These are phyloP conservation scores for Hystrix cristata DNA, from an alignment of 2,113 vertebrate genomes.

Conservation along the genomic window DNA sequence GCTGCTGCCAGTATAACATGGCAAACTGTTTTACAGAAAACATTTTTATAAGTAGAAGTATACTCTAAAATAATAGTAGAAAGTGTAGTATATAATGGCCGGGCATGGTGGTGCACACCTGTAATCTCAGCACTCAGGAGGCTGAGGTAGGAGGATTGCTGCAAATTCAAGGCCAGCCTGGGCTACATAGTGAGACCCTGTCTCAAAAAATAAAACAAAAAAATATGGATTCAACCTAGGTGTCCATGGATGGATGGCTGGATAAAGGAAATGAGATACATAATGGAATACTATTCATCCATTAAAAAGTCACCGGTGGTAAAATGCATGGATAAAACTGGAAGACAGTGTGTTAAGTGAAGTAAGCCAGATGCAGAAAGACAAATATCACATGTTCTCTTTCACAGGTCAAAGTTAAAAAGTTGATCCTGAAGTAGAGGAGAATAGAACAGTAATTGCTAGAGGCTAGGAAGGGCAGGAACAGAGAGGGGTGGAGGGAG, in stretches of 20 bases:
- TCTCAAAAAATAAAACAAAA: not conserved
- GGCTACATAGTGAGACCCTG: too few species aligned
- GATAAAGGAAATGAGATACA: not conserved
- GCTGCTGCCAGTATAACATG: not conserved
- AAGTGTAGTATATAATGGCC: not conserved
- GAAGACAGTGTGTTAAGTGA: not conserved
- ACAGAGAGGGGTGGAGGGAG: not conserved
- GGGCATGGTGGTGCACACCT: too few species aligned
- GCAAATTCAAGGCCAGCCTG: too few species aligned
- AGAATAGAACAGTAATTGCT: not conserved
- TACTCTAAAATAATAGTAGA: not conserved
- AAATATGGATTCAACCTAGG: not conserved
- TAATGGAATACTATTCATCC: not conserved
- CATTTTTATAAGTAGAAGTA: not conserved
- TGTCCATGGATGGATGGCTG: not conserved
- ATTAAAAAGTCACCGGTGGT: too few species aligned
- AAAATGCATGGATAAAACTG: not conserved
- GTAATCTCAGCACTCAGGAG: too few species aligned
- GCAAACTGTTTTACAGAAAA: not conserved
- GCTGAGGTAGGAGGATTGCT: too few species aligned
- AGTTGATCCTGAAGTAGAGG: not conserved
- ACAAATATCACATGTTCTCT: not conserved
- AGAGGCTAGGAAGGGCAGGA: not conserved
- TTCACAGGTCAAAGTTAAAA: not conserved
- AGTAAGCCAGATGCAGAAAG: not conserved